Conservation (phyloP, 2,888 invertebrate genomes). For the Chrysomela aeneicollis region DNA sequence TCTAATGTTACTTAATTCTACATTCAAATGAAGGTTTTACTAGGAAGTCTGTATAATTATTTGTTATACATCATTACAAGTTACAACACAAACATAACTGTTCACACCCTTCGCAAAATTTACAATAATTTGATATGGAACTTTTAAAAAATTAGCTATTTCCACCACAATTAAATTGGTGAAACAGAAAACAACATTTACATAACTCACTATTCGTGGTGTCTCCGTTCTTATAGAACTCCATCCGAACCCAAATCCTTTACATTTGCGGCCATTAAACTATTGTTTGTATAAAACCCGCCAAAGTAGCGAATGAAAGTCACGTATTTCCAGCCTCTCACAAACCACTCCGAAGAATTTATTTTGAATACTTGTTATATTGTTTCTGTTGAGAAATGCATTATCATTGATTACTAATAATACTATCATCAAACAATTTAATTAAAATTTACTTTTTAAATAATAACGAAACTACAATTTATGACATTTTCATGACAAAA, state of each 20-base stretch:
- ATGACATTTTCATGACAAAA: background rate
- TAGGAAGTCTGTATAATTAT: too few species aligned
- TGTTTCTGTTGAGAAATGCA: background rate
- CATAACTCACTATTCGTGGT: slow-evolving; percentile 42
- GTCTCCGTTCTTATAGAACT: slow-evolving; percentile 51
- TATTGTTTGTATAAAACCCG: slow-evolving; percentile 47
- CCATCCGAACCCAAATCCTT: slow-evolving; percentile 53
- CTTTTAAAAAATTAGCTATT: background rate
- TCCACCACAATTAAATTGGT: background rate
- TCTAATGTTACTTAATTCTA: background rate
- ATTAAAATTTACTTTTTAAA: slow-evolving; percentile 28
- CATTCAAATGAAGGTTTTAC: too few species aligned
- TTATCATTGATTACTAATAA: background rate
- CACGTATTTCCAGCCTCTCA: slow-evolving; percentile 1
- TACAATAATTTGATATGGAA: background rate
- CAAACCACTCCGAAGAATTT: background rate
- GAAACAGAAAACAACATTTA: slow-evolving; percentile 2
- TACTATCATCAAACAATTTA: slow-evolving; percentile 1
- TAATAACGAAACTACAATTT: slow-evolving; percentile 26
- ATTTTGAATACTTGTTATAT: background rate
- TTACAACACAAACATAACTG: slow-evolving; percentile 32
- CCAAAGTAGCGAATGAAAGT: slow-evolving; percentile 33
- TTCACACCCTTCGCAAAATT: slow-evolving; percentile 34
- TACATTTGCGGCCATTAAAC: slow-evolving; percentile 60
- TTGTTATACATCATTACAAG: too few species aligned